Evolutionary conservation across 2,113 vertebrate species (phyloP).

Genomic region (Piaya cayana): DNA sequence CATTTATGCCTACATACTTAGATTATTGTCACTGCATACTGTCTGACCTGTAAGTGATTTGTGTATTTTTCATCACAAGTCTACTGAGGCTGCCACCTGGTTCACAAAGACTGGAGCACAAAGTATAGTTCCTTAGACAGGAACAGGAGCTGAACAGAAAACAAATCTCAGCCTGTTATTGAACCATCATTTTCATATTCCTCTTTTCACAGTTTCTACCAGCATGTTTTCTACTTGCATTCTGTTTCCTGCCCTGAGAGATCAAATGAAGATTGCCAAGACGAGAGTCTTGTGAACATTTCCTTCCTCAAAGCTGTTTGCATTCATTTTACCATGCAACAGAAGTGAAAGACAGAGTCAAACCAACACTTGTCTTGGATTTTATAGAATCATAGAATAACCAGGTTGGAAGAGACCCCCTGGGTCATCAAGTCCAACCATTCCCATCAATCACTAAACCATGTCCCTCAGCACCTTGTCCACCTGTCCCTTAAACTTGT

Average conservation of each 20-base stretch:
- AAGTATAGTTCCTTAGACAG: background rate
- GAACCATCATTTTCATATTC: background rate
- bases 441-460: too few relatives aligned
- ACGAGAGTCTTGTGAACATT: background rate
- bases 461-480: too few relatives aligned
- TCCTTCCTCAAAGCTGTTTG: background rate
- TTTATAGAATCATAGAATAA: too few relatives aligned
- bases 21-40: background rate
- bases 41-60: background rate
- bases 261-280: constrained; percentile 1
- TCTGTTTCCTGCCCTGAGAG: background rate
- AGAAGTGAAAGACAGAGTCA: background rate
- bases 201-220: background rate
- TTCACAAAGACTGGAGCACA: background rate
- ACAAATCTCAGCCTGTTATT: background rate
- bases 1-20: background rate
- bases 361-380: background rate
- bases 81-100: background rate
- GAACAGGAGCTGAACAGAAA: background rate
- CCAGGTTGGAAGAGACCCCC: too few relatives aligned
- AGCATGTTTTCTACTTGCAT: background rate
- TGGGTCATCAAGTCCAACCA: too few relatives aligned
- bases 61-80: background rate
- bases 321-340: background rate
- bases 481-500: too few relatives aligned